Conservation (phyloP, 2,797 vertebrate species). For the Antrozous pallidus region DNA sequence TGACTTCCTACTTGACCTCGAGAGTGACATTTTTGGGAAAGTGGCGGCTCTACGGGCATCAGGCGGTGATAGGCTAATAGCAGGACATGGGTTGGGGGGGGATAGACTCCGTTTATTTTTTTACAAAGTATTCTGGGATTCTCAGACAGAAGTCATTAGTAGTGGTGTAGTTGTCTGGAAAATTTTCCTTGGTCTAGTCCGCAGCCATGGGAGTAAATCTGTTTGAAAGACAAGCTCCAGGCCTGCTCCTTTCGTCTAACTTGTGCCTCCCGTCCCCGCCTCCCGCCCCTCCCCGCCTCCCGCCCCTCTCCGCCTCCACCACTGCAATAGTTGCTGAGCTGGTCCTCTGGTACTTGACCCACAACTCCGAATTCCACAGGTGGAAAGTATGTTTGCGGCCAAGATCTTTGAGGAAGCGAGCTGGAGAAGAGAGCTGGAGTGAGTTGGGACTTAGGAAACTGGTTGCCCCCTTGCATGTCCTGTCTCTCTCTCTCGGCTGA, state of each 20-base stretch:
- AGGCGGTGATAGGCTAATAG: not conserved
- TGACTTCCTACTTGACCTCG: slow-evolving; percentile 3
- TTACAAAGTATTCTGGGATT: slow-evolving; percentile 17
- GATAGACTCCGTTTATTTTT: slow-evolving; percentile 3
- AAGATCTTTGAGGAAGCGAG: not conserved
- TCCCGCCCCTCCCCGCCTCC: fast-evolving
- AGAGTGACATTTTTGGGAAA: not conserved
- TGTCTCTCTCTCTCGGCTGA: not conserved
- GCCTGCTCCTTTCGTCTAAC: not conserved
- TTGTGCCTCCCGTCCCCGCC: not conserved
- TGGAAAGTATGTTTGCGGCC: slow-evolving; percentile 26
- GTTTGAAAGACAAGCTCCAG: not conserved
- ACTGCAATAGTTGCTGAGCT: not conserved
- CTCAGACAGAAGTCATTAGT: not conserved
- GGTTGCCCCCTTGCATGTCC: not conserved
- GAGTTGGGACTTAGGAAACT: not conserved
- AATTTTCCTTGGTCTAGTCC: not conserved
- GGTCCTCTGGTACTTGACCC: not conserved
- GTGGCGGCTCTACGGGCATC: not conserved
- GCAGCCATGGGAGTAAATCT: not conserved
- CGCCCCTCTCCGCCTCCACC: fast-evolving
- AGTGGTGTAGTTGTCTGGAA: not conserved
- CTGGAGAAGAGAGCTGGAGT: not conserved
- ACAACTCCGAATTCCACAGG: not conserved
- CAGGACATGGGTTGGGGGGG: not conserved